Percentiles rank a stretch among this genome's conserved stretches.
Conservation (phyloP, 2,888 invertebrate species). For the Acrobasis consociella region DNA sequence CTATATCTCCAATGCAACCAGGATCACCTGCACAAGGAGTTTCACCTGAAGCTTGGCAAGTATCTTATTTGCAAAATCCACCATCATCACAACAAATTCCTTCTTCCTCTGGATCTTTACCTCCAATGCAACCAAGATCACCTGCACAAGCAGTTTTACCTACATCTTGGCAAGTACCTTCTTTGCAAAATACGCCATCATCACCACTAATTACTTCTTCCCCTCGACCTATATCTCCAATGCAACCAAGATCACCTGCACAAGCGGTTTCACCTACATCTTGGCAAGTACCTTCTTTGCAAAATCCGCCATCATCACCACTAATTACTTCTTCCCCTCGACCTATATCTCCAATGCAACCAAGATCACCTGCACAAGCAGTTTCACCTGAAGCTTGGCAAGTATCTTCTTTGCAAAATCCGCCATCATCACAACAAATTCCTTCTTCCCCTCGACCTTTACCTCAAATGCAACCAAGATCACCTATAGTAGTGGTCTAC, state of each 20-base stretch:
- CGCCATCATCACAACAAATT: neutral
- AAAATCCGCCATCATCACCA: no score
- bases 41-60: no score
- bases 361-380: neutral
- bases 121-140: no score
- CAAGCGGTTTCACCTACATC: no score
- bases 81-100: no score
- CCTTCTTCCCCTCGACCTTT: neutral
- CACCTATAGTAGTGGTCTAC: neutral
- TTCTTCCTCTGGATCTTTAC: no score
- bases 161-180: neutral
- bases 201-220: neutral
- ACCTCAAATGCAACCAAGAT: no score
- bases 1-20: neutral
- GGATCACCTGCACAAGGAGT: no score
- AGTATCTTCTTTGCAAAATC: neutral
- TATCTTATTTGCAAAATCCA: no score
- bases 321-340: no score
- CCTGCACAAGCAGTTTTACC: neutral
- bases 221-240: neutral
- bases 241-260: neutral
- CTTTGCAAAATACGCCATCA: neutral
- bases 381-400: neutral
- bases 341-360: no score
- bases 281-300: no score